Base-by-base conservation (phyloP, 2,113 vertebrate species). In the Chloroceryle aenea region DNA sequence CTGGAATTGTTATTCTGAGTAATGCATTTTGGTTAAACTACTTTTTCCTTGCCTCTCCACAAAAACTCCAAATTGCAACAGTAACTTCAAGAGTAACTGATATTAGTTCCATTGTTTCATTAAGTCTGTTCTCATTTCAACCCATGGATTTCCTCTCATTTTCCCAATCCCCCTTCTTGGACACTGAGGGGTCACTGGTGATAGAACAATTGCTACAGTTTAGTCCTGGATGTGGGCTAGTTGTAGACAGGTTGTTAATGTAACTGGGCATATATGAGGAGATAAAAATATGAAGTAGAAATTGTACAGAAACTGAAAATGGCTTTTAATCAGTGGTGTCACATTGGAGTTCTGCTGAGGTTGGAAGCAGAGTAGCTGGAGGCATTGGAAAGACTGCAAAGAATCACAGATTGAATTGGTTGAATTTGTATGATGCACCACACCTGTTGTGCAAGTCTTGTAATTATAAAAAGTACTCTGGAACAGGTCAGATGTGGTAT, bases 401-500 rank as follows among this genome's bases (percentile, higher is more conserved):
- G 85, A 34, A 68, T 86, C 59, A 50, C 43, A 52, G 73, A 7
- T 73, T 73, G 72, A 34, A 23, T 77, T 67, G 81, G 48, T 63
- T 85, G 63, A 12, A 26, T 72, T 68, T 47, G n/a, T 82, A 13
- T 74, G 45, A 63, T 62, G 63, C 77, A 77, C 75, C 89, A 59
- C 90, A 66, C 87, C 81, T 86, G 56, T 79, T 91, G 79, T 93
- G 89, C 89, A 88, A 90, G 84, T 91, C 47, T 13, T 48, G 58
- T 80, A 76, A 87, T 93, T 92, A 82, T 73, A 73, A 79, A 68
- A 94, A 92, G 64, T 21, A 29, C 67, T 77, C n/a, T 73, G 74
- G 69, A 85, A 25, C 73, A 82, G 30, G 87, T 96, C 87, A 88
- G 85, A 87, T 95, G 87, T 93, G 92, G 78, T 63, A 72, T 95